Conservation (phyloP, 2,888 invertebrate genomes). For the Phytoseiulus persimilis region DNA sequence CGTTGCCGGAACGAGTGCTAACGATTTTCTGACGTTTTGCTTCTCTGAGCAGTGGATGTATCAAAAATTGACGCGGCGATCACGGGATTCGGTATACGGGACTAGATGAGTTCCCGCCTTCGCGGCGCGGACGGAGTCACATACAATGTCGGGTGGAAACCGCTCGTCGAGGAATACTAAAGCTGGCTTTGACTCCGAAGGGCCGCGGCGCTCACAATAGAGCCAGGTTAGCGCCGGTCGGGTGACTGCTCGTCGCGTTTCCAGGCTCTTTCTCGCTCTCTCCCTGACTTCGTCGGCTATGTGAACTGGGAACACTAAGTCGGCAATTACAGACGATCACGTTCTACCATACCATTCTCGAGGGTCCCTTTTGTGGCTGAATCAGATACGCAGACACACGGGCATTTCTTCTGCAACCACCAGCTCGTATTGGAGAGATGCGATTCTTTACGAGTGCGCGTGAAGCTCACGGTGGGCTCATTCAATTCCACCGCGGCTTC, state of each 20-base stretch:
- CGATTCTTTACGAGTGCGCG: neutral
- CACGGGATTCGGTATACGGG: neutral
- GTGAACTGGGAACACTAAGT: neutral
- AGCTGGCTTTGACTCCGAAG: neutral
- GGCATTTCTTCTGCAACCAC: neutral
- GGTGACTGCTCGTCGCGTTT: neutral
- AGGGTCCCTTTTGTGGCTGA: neutral
- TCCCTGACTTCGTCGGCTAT: neutral
- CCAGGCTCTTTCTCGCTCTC: no score
- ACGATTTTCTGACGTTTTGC: neutral
- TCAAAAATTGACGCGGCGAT: neutral
- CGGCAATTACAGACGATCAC: slow-evolving; percentile 5
- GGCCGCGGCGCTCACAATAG: neutral
- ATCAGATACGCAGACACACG: neutral
- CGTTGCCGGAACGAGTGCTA: neutral
- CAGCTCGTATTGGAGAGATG: neutral
- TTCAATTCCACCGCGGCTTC: neutral
- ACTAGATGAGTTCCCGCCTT: neutral
- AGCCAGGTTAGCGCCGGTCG: neutral
- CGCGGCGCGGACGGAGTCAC: neutral
- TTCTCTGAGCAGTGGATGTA: neutral
- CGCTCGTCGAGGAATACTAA: neutral
- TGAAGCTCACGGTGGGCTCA: neutral
- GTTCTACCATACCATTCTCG: neutral
- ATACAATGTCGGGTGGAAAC: neutral